Evolutionary conservation across 2,797 vertebrate genomes (phyloP), one percentile per base, ranked within the genome.

Genomic region (Melanotaenia boesemani): DNA sequence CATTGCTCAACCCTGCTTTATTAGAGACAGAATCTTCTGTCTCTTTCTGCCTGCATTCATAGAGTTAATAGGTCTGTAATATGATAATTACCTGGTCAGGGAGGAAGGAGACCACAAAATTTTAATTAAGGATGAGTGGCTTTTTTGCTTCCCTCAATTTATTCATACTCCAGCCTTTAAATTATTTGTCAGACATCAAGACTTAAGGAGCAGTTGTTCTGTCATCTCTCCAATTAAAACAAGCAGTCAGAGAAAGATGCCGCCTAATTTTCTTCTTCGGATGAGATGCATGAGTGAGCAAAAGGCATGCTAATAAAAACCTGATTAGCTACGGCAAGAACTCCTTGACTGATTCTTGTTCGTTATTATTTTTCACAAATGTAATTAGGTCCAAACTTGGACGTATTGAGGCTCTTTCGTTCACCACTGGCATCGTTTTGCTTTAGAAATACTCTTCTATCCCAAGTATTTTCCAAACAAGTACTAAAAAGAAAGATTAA

Each of bases 191-290:
- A 70, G 61, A 80, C 79, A 63, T 86, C 81, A 88, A 90, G 86
- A 90, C 86, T 82, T 91, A 81, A 63, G 72, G 69, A 63, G 81
- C 80, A 64, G 79, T 83, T 73, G 86, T 88, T 90, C 74, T 74
- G 77, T 88, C 85, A 78, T 88, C 72, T 82, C 82, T 72, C 87
- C 89, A 90, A 94, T 94, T 92, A 93, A 89, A 88, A 81, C 52
- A 50, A 70, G 66, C 72, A 5, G 9, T 70, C 8, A 2, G 60
- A 86, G 82, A 72, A 88, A 84, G 78, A 80, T 79, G 10, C 71
- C 18, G 76, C 55, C 70, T 85, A 82, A 89, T 26, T 90, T 86
- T 77, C 74, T 84, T 85, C 61, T 78, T 76, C 39, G 6, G 86
- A 88, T 82, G 82, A 84, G 81, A 92, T 83, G 85, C 92, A 88